Conservation (phyloP, 2,113 vertebrate species). For the Lycaon pictus region DNA sequence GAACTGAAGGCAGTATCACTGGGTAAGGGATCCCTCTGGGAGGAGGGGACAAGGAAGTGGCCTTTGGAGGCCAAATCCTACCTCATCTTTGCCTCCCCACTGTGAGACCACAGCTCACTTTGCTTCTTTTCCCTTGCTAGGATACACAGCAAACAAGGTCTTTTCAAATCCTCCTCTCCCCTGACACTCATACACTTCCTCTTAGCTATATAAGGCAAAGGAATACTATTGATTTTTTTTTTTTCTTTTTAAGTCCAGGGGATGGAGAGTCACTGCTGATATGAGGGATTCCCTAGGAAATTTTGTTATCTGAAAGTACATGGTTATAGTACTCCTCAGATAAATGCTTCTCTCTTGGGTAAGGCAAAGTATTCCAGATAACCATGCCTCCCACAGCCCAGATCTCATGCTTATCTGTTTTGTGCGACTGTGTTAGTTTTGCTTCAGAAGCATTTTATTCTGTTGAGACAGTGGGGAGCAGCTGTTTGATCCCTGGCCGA, state of each 20-base stretch:
- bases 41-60: not conserved
- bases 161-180: not conserved
- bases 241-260: not conserved
- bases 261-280: not conserved
- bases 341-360: slow-evolving; percentile 36
- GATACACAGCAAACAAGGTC: not conserved
- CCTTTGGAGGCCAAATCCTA: not conserved
- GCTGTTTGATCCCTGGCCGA: not conserved
- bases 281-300: not conserved
- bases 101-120: not conserved
- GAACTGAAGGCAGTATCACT: not conserved
- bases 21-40: not conserved
- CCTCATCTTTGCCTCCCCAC: not conserved
- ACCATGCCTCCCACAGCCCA: not conserved
- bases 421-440: not conserved
- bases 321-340: not conserved
- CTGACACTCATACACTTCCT: not conserved
- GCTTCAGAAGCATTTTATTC: not conserved
- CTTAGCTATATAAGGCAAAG: not conserved
- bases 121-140: not conserved
- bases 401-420: not conserved
- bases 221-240: not conserved
- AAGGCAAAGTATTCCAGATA: slow-evolving; percentile 50
- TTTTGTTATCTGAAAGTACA: slow-evolving; percentile 50
- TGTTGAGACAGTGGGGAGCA: not conserved